These are phyloP conservation scores for Hycleus phaleratus DNA, from an alignment of 1,140 invertebrate genomes.

Conservation along the genomic window DNA sequence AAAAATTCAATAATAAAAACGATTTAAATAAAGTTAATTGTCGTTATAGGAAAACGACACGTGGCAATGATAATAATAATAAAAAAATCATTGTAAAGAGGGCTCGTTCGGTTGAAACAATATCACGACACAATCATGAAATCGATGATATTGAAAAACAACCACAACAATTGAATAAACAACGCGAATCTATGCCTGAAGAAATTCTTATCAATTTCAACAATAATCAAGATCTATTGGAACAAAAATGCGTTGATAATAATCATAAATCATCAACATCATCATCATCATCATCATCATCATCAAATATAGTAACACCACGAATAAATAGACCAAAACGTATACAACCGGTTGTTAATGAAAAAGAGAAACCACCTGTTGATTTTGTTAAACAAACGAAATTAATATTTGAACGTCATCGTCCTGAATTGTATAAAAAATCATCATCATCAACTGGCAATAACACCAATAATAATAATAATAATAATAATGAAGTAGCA, in stretches of 20 bases:
- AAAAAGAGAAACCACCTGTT: slow-evolving; percentile 72
- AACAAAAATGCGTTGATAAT: no score
- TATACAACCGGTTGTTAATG: slow-evolving; percentile 60
- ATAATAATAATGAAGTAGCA: slow-evolving; percentile 49
- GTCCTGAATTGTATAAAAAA: slow-evolving; percentile 48
- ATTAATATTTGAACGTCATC: slow-evolving; percentile 67
- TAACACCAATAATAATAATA: slow-evolving; percentile 41
- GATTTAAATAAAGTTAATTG: neutral
- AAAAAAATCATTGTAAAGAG: slow-evolving; percentile 52
- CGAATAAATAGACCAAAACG: slow-evolving; percentile 53
- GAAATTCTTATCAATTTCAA: slow-evolving; percentile 29
- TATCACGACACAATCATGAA: slow-evolving; percentile 45
- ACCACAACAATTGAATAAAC: slow-evolving; percentile 13
- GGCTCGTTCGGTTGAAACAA: slow-evolving; percentile 75
- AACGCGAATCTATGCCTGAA: slow-evolving; percentile 33
- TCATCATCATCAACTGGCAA: slow-evolving; percentile 29
- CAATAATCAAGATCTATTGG: slow-evolving; percentile 28
- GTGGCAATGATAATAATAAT: slow-evolving; percentile 43
- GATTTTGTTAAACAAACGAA: slow-evolving; percentile 79
- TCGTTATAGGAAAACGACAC: slow-evolving; percentile 40
- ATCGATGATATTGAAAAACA: slow-evolving; percentile 1
- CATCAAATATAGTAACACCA: slow-evolving; percentile 7
- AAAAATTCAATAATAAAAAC: neutral
- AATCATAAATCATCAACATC: no score
- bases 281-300: no score